Conservation (phyloP, 2,113 vertebrate species). For the Cyphomyrus discorhynchus region DNA sequence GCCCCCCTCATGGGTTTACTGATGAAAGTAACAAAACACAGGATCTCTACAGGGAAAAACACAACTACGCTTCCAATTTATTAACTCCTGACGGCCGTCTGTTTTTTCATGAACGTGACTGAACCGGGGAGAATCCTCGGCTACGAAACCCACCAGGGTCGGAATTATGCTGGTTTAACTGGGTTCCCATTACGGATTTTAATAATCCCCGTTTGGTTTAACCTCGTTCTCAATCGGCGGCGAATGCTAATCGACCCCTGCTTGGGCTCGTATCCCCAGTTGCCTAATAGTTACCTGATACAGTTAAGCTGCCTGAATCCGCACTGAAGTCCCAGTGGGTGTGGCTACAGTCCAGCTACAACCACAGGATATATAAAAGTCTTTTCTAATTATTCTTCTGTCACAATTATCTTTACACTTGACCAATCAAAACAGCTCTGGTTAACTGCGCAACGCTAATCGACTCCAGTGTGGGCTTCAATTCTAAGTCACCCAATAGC, state of each 20-base stretch:
- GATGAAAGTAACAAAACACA: conserved; percentile 6
- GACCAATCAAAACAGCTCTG: background rate
- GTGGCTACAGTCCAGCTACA: background rate
- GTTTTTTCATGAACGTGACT: background rate
- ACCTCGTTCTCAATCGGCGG: background rate
- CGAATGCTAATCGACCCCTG: background rate
- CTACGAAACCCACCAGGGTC: background rate
- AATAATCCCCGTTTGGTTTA: background rate
- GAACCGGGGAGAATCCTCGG: background rate
- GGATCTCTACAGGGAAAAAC: background rate
- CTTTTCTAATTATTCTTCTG: background rate
- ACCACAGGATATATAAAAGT: background rate
- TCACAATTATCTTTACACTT: background rate
- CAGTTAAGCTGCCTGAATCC: background rate
- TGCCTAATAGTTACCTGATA: background rate
- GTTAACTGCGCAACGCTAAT: background rate
- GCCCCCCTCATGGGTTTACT: background rate
- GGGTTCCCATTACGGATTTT: background rate
- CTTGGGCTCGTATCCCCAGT: background rate
- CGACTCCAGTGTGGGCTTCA: background rate
- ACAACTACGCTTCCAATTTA: background rate
- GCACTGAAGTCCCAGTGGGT: background rate
- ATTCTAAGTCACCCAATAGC: background rate
- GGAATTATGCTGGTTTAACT: background rate
- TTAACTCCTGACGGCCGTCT: background rate